These are phyloP conservation scores for Nanger granti DNA, from an alignment of 2,113 vertebrate species.

Conservation along the genomic window DNA sequence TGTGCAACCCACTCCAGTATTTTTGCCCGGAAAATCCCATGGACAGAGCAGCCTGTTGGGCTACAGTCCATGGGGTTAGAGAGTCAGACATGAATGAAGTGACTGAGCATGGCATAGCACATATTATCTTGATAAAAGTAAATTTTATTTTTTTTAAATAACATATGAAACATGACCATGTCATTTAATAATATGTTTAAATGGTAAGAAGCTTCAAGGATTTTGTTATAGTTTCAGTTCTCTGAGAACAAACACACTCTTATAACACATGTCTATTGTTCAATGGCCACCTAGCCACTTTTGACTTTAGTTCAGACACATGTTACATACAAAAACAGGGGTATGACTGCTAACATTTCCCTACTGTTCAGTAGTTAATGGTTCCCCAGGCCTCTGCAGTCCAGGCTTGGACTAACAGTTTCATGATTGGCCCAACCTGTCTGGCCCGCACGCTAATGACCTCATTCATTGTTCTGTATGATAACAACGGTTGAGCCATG, in stretches of 20 bases:
- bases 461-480: constrained; percentile 34
- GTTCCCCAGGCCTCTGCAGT: background rate
- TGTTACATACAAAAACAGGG: background rate
- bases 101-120: background rate
- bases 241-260: background rate
- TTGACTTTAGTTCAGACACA: background rate
- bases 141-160: constrained; percentile 12
- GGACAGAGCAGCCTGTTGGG: background rate
- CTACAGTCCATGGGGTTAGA: background rate
- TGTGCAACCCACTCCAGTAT: background rate
- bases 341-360: background rate
- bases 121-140: background rate
- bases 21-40: background rate
- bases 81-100: background rate
- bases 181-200: background rate
- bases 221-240: background rate
- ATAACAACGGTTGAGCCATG: constrained; percentile 11
- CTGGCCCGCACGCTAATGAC: constrained; percentile 43
- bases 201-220: background rate
- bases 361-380: background rate
- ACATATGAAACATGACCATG: background rate
- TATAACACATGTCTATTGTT: background rate
- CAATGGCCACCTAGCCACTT: background rate
- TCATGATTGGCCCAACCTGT: background rate
- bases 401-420: background rate